These are phyloP conservation scores for Brachionus angularis DNA, from an alignment of 1,140 invertebrate genomes.

Conservation along the genomic window DNA sequence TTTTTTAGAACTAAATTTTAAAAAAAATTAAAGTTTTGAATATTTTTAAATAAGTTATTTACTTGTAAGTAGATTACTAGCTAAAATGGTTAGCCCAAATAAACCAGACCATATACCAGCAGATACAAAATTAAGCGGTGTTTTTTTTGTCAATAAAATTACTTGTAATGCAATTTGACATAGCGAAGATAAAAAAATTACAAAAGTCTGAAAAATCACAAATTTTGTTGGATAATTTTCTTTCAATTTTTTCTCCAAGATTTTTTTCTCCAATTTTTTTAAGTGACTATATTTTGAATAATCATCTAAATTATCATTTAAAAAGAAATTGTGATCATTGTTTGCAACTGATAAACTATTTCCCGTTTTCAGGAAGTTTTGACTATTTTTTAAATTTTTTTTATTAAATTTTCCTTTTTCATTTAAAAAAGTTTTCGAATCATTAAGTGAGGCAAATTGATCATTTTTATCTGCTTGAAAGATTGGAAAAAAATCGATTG, in stretches of 20 bases:
- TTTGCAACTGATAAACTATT: no score
- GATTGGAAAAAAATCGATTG: no score
- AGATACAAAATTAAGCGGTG: neutral
- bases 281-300: no score
- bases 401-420: no score
- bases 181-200: neutral
- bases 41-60: neutral
- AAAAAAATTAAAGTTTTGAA: neutral
- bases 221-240: neutral
- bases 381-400: no score
- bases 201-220: neutral
- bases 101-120: conserved; percentile 18
- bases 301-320: no score
- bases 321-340: no score
- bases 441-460: no score
- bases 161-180: neutral
- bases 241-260: conserved; percentile 7
- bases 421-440: no score
- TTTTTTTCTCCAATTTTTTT: no score
- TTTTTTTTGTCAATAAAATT: neutral
- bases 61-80: conserved; percentile 1
- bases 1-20: neutral
- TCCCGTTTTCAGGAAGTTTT: no score
- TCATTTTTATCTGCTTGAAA: no score
- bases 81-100: neutral